Base-by-base conservation (phyloP, 2,113 vertebrate species). In the Lepus timidus region DNA sequence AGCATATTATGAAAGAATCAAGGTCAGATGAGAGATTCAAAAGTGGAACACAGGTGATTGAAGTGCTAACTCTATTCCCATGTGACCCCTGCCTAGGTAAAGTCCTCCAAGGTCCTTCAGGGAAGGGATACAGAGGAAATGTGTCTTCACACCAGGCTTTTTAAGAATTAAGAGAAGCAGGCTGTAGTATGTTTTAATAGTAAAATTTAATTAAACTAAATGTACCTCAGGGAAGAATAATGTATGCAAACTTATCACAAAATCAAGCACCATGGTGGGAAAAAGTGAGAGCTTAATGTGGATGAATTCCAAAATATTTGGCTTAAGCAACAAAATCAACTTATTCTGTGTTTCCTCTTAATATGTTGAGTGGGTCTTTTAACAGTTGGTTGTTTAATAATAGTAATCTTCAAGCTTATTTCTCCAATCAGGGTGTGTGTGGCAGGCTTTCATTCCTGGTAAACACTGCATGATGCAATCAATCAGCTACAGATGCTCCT, bases 191-290 rank as follows among this genome's bases (percentile, higher is more conserved):
- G 93, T 95, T 92, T 94, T 93, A 97, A 95, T 92, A 95, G 90
- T 91, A 95, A 97, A 97, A 96, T 95, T 96, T 96, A 97, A 97
- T 97, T 97, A 97, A 95, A 97, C 64, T 96, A 95, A 97, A 96
- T 86, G 70, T 80, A 96, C 95, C 94, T 95, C 88, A 70, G 95
- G 95, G 97, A 96, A 96, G 90, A 96, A 91, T 95, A 96, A 95
- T 96, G 94, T 96, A 95, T 96, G 95, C 96, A 97, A 93, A 97
- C 92, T 92, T 97, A 97, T 96, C 97, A 96, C 94, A 94, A 93
- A 97, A 97, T 97, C 97, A 96, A 94, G 95, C 88, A 92, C 95
- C 91, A 76, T 96, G 90, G 91, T 96, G 79, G 95, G 95, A 73
- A 93, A 97, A 97, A 88, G 82, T 88, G 88, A 83, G 93, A 94